Evolutionary conservation across 2,797 vertebrate genomes (phyloP).

Genomic region (Aselliscus stoliczkanus): DNA sequence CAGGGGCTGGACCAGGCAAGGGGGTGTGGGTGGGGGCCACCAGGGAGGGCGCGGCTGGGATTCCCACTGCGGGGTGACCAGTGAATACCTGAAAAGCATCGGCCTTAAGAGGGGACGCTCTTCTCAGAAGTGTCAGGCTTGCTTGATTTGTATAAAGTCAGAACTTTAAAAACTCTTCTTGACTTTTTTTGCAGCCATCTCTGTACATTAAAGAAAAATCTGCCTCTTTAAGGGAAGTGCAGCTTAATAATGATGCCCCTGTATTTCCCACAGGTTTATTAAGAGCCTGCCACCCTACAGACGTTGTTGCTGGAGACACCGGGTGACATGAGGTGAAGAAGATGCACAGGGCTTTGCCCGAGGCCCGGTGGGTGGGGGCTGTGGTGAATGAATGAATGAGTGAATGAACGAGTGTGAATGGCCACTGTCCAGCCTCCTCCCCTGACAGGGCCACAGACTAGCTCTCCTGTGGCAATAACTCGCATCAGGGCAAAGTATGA

Average conservation of each 20-base stretch:
- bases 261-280: not conserved
- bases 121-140: not conserved
- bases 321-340: not conserved
- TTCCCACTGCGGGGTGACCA: rapidly evolving
- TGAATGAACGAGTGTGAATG: no score
- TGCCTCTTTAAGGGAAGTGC: not conserved
- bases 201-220: not conserved
- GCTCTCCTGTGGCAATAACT: not conserved
- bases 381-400: no score
- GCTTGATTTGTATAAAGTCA: not conserved
- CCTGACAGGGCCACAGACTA: not conserved
- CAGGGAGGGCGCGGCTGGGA: not conserved
- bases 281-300: no score
- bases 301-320: not conserved
- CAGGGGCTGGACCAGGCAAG: not conserved
- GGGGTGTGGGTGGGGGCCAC: rapidly evolving
- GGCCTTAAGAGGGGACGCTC: not conserved
- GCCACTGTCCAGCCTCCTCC: rapidly evolving
- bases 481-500: not conserved
- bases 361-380: not conserved
- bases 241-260: not conserved
- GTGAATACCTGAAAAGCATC: rapidly evolving
- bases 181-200: not conserved
- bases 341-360: rapidly evolving
- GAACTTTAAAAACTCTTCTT: not conserved